These are phyloP conservation scores for Ptychoptera contaminata DNA, from an alignment of 2,888 invertebrate species.

Conservation along the genomic window DNA sequence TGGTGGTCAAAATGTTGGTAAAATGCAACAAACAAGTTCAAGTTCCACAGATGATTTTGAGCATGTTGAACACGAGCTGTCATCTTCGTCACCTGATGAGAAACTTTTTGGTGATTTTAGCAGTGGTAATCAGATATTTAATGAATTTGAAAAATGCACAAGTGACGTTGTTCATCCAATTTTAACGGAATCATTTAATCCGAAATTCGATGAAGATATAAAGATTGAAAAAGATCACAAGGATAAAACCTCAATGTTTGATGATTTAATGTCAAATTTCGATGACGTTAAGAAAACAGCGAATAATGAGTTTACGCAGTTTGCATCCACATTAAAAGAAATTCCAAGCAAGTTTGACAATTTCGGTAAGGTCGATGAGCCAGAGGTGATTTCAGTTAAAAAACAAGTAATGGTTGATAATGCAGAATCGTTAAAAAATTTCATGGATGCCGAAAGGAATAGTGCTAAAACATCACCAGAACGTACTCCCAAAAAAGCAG, in stretches of 20 bases:
- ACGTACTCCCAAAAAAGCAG: too few species aligned
- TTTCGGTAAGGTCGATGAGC: not conserved
- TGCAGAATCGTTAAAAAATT: not conserved
- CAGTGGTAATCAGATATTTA: too few species aligned
- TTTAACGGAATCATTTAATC: not conserved
- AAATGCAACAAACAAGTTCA: not conserved
- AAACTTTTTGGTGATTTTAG: not conserved
- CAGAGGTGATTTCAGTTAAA: not conserved
- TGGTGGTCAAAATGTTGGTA: not conserved
- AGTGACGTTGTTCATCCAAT: not conserved
- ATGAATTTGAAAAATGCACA: too few species aligned
- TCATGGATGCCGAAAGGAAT: conserved; percentile 3
- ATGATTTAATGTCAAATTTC: not conserved
- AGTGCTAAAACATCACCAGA: not conserved
- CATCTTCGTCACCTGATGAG: conserved; percentile 3
- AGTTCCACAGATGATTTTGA: conserved; percentile 11
- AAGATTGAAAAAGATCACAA: not conserved
- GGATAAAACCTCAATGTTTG: not conserved
- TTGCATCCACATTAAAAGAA: not conserved
- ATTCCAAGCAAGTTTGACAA: too few species aligned
- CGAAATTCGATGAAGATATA: conserved; percentile 1
- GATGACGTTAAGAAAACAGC: not conserved
- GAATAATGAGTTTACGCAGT: not conserved
- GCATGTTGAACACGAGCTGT: conserved; percentile 11
- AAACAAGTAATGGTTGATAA: not conserved